Evolutionary conservation across 1,140 invertebrate genomes (phyloP).

Genomic region (Drosophila sechellia): DNA sequence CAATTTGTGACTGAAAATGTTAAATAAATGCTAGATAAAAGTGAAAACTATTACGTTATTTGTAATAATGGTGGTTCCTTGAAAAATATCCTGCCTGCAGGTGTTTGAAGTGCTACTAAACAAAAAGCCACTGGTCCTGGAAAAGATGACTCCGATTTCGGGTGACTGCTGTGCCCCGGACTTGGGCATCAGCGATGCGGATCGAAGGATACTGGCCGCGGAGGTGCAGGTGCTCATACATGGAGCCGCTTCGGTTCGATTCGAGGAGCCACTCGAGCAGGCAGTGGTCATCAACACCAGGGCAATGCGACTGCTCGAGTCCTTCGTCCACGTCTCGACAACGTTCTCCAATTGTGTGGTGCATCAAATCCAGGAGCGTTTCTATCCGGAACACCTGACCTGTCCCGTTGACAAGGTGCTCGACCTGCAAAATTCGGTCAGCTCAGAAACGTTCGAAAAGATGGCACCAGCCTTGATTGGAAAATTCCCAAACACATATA

Average conservation of each 20-base stretch:
- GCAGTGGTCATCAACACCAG: slow-evolving; percentile 87
- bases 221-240: slow-evolving; percentile 91
- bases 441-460: slow-evolving; percentile 86
- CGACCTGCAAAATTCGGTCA: slow-evolving; percentile 84
- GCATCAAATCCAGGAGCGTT: slow-evolving; percentile 87
- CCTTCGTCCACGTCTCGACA: slow-evolving; percentile 89
- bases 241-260: slow-evolving; percentile 92
- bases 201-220: slow-evolving; percentile 71
- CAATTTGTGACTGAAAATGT: too few species aligned
- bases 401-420: slow-evolving; percentile 89
- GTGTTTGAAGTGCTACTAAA: slow-evolving; percentile 37
- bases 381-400: slow-evolving; percentile 88
- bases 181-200: slow-evolving; percentile 88
- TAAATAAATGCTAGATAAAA: too few species aligned
- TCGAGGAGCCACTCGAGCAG: slow-evolving; percentile 90
- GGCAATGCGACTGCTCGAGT: slow-evolving; percentile 88
- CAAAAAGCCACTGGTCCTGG: slow-evolving; percentile 26
- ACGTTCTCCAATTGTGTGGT: slow-evolving; percentile 89
- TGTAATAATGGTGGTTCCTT: too few species aligned
- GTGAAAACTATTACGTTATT: too few species aligned
- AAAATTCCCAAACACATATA: slow-evolving; percentile 92
- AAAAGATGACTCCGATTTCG: slow-evolving; percentile 79
- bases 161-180: slow-evolving; percentile 87
- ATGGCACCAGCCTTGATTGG: slow-evolving; percentile 88
- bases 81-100: slow-evolving; percentile 5